Evolutionary conservation across 2,888 invertebrate species (phyloP).

Genomic region (Tanypteryx hageni): DNA sequence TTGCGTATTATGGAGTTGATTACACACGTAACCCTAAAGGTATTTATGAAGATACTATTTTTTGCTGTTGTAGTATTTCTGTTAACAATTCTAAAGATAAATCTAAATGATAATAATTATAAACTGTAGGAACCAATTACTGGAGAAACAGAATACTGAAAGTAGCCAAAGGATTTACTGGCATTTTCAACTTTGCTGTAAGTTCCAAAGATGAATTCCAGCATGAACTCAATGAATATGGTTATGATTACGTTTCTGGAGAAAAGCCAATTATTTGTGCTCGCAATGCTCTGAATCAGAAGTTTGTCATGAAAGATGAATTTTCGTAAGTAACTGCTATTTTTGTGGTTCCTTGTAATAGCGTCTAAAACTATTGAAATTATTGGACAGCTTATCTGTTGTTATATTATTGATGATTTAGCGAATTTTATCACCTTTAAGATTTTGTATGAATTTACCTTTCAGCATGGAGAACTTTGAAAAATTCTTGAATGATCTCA

Average conservation of each 20-base stretch:
- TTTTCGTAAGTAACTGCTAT: slow-evolving; percentile 84
- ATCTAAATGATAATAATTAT: not conserved
- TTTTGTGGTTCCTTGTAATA: not conserved
- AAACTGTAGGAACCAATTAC: slow-evolving; percentile 89
- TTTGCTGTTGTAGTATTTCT: not conserved
- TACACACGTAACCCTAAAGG: slow-evolving; percentile 97
- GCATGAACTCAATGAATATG: slow-evolving; percentile 95
- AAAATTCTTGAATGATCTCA: slow-evolving; percentile 88
- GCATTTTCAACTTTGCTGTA: slow-evolving; percentile 89
- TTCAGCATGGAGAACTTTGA: slow-evolving; percentile 89
- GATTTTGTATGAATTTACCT: slow-evolving; percentile 67
- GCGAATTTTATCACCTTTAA: slow-evolving; percentile 65
- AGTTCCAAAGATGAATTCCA: slow-evolving; percentile 96
- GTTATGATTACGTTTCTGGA: slow-evolving; percentile 89
- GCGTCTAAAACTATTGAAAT: not conserved
- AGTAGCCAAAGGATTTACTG: slow-evolving; percentile 84
- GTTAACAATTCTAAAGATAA: not conserved
- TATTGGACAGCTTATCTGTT: not conserved
- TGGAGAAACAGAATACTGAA: slow-evolving; percentile 98
- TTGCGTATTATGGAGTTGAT: slow-evolving; percentile 96
- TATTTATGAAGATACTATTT: slow-evolving; percentile 68
- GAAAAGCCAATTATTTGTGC: slow-evolving; percentile 95
- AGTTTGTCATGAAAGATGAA: slow-evolving; percentile 92
- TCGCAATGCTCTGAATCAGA: slow-evolving; percentile 89
- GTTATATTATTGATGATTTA: slow-evolving; percentile 63